Conservation (phyloP, 2,888 invertebrate genomes). For the Callyntrura sp. region DNA sequence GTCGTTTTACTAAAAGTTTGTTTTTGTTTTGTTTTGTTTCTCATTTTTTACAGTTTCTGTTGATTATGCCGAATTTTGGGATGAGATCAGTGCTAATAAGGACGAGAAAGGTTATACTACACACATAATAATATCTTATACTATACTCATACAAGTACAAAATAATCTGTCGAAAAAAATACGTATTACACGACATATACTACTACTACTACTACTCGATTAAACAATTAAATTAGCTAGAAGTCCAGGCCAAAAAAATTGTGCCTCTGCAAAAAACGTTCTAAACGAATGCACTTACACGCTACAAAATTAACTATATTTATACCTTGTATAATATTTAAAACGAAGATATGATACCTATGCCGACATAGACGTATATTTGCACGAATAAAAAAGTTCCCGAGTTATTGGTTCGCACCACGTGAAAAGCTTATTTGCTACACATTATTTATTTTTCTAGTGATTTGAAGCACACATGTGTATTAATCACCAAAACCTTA, state of each 20-base stretch:
- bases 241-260: neutral
- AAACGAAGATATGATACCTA: neutral
- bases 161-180: neutral
- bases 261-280: neutral
- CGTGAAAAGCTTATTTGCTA: conserved; percentile 22
- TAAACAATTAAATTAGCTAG: neutral
- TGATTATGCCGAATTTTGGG: conserved; percentile 83
- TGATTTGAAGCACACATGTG: neutral
- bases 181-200: conserved; percentile 8
- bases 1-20: conserved; percentile 74
- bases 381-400: conserved; percentile 18
- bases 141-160: conserved; percentile 11
- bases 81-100: conserved; percentile 83
- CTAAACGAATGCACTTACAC: neutral
- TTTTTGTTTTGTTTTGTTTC: conserved; percentile 79
- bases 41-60: conserved; percentile 82
- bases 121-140: conserved; percentile 42
- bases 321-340: neutral
- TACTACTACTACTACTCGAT: neutral
- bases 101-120: conserved; percentile 82
- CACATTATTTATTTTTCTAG: conserved; percentile 25
- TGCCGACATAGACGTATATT: conserved; percentile 11
- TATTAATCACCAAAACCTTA: neutral
- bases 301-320: neutral
- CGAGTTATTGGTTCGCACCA: neutral